phyloP scores from a whole-genome alignment of 1,140 invertebrate species.

The Diplogasteroides magnus region DNA sequence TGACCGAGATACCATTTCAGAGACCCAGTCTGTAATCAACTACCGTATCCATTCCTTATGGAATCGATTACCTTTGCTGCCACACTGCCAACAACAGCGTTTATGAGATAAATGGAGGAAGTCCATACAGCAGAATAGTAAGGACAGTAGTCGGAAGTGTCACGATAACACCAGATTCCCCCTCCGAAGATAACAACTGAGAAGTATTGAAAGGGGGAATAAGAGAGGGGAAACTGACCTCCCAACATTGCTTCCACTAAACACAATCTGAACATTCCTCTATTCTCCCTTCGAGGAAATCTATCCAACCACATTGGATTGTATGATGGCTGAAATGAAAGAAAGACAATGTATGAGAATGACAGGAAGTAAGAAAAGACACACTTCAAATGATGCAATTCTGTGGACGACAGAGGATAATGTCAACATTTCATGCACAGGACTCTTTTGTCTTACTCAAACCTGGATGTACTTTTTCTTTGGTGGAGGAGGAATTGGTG shows the following conservation, averaged over 20 bases:
- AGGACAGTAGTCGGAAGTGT: conserved; percentile 46
- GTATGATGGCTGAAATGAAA: conserved; percentile 33
- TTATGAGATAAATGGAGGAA: conserved; percentile 40
- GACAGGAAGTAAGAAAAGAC: too few species aligned
- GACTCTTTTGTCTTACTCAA: too few species aligned
- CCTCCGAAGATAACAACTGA: conserved; percentile 39
- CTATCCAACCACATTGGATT: conserved; percentile 41
- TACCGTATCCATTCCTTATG: neutral
- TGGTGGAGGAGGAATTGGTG: too few species aligned
- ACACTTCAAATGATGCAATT: too few species aligned
- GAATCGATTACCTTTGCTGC: neutral
- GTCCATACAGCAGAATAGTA: conserved; percentile 52
- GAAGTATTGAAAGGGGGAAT: conserved; percentile 7
- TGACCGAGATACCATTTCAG: conserved; percentile 44
- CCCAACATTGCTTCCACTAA: conserved; percentile 37
- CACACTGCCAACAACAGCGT: conserved; percentile 32
- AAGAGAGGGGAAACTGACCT: conserved; percentile 10
- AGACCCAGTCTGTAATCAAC: conserved; percentile 15
- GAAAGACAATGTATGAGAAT: too few species aligned
- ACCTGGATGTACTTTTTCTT: too few species aligned
- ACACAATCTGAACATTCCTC: conserved; percentile 44
- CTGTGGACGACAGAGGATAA: too few species aligned
- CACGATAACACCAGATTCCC: conserved; percentile 45
- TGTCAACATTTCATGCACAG: too few species aligned
- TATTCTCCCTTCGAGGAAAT: conserved; percentile 40